Percentiles rank a stretch among this genome's conserved stretches.
phyloP scores from a whole-genome alignment of 2,888 invertebrate species.

The Caenorhabditis sp. region DNA sequence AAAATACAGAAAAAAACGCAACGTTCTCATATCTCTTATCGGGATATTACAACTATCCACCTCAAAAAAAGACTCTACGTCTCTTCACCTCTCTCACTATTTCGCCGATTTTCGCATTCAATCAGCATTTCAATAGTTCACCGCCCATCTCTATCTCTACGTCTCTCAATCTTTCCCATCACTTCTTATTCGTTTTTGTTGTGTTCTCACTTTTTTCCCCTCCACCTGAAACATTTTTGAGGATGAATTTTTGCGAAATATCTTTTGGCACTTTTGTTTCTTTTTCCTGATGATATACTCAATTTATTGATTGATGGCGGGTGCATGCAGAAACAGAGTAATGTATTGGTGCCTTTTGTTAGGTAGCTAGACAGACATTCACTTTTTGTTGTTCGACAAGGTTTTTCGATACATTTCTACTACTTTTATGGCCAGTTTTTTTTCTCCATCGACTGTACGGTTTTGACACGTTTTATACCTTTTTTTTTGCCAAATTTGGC shows the following conservation, averaged over 20 bases:
- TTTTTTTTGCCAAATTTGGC: too few species aligned
- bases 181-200: too few species aligned
- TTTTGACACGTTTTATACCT: too few species aligned
- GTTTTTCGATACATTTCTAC: too few species aligned
- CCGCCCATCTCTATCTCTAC: conserved; percentile 3
- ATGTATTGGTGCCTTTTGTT: too few species aligned
- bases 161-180: conserved; percentile 14
- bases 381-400: too few species aligned
- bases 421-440: too few species aligned
- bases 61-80: not conserved
- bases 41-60: not conserved
- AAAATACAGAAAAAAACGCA: not conserved
- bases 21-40: not conserved
- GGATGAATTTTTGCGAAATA: not conserved
- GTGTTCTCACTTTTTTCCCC: conserved; percentile 13
- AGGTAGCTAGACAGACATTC: too few species aligned
- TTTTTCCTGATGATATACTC: not conserved
- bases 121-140: conserved; percentile 1
- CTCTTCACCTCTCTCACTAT: not conserved
- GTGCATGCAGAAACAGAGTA: too few species aligned
- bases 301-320: too few species aligned
- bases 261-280: not conserved
- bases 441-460: too few species aligned
- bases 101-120: too few species aligned
- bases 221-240: conserved; percentile 7